Evolutionary conservation across 1,140 invertebrate genomes (phyloP), one percentile per base, ranked within the genome.

Genomic region (Drosophila sp.): DNA sequence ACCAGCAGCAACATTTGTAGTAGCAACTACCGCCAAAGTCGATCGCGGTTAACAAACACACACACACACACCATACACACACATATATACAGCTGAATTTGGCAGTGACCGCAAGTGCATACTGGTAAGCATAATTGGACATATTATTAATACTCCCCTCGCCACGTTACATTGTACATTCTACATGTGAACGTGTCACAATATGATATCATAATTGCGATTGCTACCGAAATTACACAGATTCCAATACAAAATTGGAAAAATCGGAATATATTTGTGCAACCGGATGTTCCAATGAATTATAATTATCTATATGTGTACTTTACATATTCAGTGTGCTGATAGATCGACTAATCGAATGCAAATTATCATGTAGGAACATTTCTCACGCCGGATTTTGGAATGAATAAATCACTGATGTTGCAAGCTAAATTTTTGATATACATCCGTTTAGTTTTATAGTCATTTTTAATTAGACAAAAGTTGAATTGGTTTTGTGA

Each of bases 111-210:
- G n/a, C 50, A 48, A 54, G 3, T 54, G 43, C 50, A 41, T 5
- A 56, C 69, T 65, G 69, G 69, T 72, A 57, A 11, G 67, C 13
- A 32, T 50, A 14, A 50, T 38, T 38, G 13, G 11, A 4, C 36
- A 38, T 38, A 38, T 38, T 11, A n/a, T 4, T 11, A 4, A 11
- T 38, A 38, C 25, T 5, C 25, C 25, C 27, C 4, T 29, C 27
- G 4, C 27, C 4, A 2, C 27, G 2, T 6, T 6, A n/a, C n/a
- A n/a, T n/a, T n/a, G n/a, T n/a, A n/a, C n/a, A 13, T 38, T 13
- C 4, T 4, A 38, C 4, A n/a, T 29, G 36, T 38, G 36, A 13
- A 38, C 36, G 36, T 38, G 36, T 38, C 11, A 11, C 5, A 29
- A 29, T 29, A 29, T 29, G 27, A 29, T 29, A 29, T 29, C 27